Conservation (phyloP, 2,797 vertebrate species). For the Scleropages formosus region DNA sequence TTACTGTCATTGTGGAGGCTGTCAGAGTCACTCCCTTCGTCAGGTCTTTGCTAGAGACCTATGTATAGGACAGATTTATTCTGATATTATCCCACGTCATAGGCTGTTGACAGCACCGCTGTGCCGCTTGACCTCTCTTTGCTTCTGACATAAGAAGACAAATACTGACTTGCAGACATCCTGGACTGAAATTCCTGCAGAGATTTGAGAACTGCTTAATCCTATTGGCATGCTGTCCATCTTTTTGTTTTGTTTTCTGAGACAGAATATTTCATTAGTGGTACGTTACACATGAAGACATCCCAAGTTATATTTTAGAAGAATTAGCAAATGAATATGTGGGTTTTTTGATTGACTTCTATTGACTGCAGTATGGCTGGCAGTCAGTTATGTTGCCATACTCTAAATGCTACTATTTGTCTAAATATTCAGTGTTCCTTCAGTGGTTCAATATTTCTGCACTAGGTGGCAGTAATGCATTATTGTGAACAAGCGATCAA, state of each 20-base stretch:
- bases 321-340: too few relatives aligned
- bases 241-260: too few relatives aligned
- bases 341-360: too few relatives aligned
- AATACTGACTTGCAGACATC: constrained; percentile 26
- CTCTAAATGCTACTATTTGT: not conserved
- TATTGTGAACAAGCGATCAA: not conserved
- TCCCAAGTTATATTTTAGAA: too few relatives aligned
- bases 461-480: constrained; percentile 38
- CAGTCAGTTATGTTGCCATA: not conserved
- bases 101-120: constrained; percentile 36
- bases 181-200: constrained; percentile 27
- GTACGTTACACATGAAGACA: too few relatives aligned
- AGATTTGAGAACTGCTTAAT: constrained; percentile 16
- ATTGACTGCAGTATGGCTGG: constrained; percentile 1
- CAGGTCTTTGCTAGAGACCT: constrained; percentile 50
- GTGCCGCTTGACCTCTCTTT: constrained; percentile 22
- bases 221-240: not conserved
- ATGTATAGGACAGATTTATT: constrained; percentile 47
- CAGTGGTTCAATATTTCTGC: not conserved
- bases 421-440: not conserved
- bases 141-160: constrained; percentile 22
- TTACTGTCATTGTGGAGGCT: constrained; percentile 40
- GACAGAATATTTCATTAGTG: too few relatives aligned
- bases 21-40: constrained; percentile 44
- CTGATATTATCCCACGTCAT: constrained; percentile 49